Percentiles rank a stretch among this genome's conserved stretches.
Evolutionary conservation across 2,113 vertebrate species (phyloP).

Genomic region (Petromus typicus): DNA sequence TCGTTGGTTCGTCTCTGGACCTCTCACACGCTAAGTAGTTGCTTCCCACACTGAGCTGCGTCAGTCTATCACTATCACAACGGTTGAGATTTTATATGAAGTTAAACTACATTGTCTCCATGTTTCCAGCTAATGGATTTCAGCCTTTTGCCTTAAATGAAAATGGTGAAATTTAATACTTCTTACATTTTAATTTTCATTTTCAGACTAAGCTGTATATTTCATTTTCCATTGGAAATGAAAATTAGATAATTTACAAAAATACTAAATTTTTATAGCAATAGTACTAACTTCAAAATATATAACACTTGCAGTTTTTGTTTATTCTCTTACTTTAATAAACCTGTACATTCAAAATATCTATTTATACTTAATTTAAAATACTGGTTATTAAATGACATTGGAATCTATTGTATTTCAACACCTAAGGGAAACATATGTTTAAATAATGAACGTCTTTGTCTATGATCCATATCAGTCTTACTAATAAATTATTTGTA

Average conservation of each 20-base stretch:
- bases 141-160: not conserved
- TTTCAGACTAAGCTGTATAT: not conserved
- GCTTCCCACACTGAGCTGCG: rapidly evolving
- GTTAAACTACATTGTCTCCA: not conserved
- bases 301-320: not conserved
- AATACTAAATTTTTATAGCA: not conserved
- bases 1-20: not conserved
- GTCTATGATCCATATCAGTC: no score
- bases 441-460: no score
- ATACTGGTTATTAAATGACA: not conserved
- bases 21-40: not conserved
- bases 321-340: not conserved
- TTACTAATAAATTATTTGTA: no score
- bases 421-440: no score
- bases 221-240: not conserved
- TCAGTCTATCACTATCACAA: not conserved
- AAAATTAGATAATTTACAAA: not conserved
- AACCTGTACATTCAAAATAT: not conserved
- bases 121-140: not conserved
- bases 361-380: not conserved
- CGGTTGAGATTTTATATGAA: not conserved
- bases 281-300: not conserved
- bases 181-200: not conserved
- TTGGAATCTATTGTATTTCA: no score
- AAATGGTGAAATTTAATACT: not conserved